Conservation (phyloP, 2,797 vertebrate genomes). For the Microctenopoma stevenorrisi region DNA sequence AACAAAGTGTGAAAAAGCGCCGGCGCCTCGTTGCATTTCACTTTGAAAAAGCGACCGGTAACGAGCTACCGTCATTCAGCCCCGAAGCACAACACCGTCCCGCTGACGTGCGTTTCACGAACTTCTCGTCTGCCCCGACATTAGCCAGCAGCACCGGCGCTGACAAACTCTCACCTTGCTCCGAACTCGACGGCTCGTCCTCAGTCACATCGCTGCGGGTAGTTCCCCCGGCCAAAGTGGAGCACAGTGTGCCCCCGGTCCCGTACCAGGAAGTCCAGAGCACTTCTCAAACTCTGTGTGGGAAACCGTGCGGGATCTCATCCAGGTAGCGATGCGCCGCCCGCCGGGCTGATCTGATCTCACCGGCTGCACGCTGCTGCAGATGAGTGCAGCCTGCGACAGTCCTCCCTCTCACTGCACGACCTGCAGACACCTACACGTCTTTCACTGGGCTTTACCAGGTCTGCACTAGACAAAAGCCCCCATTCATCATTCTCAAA, state of each 20-base stretch:
- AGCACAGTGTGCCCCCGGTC: conserved; percentile 67
- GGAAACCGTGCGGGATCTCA: conserved; percentile 69
- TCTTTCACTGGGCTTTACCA: too few relatives aligned
- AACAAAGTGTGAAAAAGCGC: not conserved
- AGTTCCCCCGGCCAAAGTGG: conserved; percentile 36
- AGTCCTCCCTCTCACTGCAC: not conserved
- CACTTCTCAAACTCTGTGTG: conserved; percentile 70
- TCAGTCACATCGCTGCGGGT: conserved; percentile 65
- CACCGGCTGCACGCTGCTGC: conserved; percentile 50
- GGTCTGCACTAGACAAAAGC: too few relatives aligned
- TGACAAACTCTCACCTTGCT: conserved; percentile 74
- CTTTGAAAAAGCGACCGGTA: conserved; percentile 47
- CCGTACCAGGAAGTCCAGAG: conserved; percentile 82
- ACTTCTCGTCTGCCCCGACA: conserved; percentile 45
- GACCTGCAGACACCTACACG: not conserved
- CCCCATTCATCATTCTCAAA: too few relatives aligned
- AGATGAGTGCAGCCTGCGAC: conserved; percentile 44
- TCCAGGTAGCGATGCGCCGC: conserved; percentile 82
- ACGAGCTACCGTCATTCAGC: conserved; percentile 64
- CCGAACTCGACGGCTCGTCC: conserved; percentile 51
- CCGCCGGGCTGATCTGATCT: conserved; percentile 67
- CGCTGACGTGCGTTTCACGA: conserved; percentile 55
- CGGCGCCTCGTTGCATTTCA: conserved; percentile 14
- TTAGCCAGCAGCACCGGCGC: not conserved
- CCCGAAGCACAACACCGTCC: conserved; percentile 46